Evolutionary conservation across 2,113 vertebrate genomes (phyloP).

Genomic region (Cynopterus brachyotis): DNA sequence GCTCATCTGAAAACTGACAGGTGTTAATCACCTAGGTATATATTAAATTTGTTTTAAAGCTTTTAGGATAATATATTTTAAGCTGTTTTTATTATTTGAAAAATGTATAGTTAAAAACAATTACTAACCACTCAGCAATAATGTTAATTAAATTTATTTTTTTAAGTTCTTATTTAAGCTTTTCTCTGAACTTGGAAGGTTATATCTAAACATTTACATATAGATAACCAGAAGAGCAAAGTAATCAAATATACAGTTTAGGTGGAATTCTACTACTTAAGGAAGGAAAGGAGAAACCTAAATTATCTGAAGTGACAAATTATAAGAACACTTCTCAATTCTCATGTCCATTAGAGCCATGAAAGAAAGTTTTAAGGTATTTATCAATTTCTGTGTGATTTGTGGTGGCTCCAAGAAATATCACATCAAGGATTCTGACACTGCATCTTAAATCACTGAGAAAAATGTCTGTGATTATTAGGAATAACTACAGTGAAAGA

Average conservation of each 20-base stretch:
- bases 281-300: not conserved
- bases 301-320: not conserved
- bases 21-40: not conserved
- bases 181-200: not conserved
- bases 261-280: not conserved
- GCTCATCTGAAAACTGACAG: not conserved
- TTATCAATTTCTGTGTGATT: not conserved
- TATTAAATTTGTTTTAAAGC: not conserved
- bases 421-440: not conserved
- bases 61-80: constrained; percentile 8
- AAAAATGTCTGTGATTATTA: not conserved
- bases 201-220: not conserved
- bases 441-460: not conserved
- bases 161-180: not conserved
- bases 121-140: not conserved
- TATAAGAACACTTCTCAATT: not conserved
- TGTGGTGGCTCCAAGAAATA: not conserved
- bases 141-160: constrained; percentile 5
- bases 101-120: not conserved
- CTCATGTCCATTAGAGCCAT: not conserved
- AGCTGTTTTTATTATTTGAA: not conserved
- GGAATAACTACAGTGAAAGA: not conserved
- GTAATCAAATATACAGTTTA: not conserved
- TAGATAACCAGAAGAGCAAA: not conserved
- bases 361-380: not conserved